Evolutionary conservation across 2,888 invertebrate species (phyloP).

Genomic region (Schrankia costaestrigalis): DNA sequence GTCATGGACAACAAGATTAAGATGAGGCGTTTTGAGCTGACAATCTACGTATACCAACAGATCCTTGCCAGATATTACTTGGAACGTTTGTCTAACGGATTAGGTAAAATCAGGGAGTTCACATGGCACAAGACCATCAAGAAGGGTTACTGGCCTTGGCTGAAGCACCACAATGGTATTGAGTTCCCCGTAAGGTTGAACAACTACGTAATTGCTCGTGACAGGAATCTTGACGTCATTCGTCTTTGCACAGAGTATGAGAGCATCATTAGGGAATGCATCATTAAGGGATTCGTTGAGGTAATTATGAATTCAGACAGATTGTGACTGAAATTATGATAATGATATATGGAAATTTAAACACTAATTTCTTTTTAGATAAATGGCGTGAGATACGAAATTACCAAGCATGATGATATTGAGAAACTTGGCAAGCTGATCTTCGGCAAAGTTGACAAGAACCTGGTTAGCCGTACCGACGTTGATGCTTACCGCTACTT

Average conservation of each 20-base stretch:
- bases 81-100: conserved; percentile 75
- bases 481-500: conserved; percentile 79
- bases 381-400: conserved; percentile 57
- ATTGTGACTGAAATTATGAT: not conserved
- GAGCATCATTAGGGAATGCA: conserved; percentile 79
- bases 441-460: conserved; percentile 66
- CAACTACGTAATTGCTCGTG: conserved; percentile 54
- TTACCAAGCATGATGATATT: conserved; percentile 71
- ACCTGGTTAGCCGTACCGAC: conserved; percentile 50
- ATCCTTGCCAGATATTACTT: conserved; percentile 82
- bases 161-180: conserved; percentile 77
- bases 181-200: conserved; percentile 75
- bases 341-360: not conserved
- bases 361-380: conserved; percentile 45
- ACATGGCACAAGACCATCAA: conserved; percentile 66
- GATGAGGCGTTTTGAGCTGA: conserved; percentile 75
- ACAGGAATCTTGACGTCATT: conserved; percentile 48
- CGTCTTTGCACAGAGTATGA: conserved; percentile 66
- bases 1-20: conserved; percentile 55
- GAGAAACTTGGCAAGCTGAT: conserved; percentile 79
- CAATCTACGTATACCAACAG: conserved; percentile 83
- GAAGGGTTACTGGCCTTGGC: conserved; percentile 80
- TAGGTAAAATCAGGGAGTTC: conserved; percentile 66
- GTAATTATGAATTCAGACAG: conserved; percentile 36
- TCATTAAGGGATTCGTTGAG: conserved; percentile 77